Conservation (phyloP, 2,113 vertebrate species). For the Oryctolagus cuniculus region mOryCun1.1 NC_091441.1:105268501-105269000, state of each 20-base stretch:
- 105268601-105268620: not conserved
- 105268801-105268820: not conserved
- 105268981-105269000: not conserved
- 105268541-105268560: not conserved
- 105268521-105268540: not conserved
- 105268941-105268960: not conserved
- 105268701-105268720: not conserved
- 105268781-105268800: accelerated
- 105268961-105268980: not conserved
- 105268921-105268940: not conserved
- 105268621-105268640: not conserved
- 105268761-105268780: not conserved
- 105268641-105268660: not conserved
- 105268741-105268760: not conserved
- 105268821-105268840: not conserved
- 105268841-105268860: not conserved
- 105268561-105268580: not conserved
- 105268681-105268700: not conserved
- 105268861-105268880: not conserved
- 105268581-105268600: not conserved
- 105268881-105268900: not conserved
- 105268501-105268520: not conserved
- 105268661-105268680: accelerated
- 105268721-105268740: accelerated
- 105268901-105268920: not conserved